These are phyloP conservation scores for Hyppa rectilinea DNA, from an alignment of 2,888 invertebrate species.

Conservation along the genomic window DNA sequence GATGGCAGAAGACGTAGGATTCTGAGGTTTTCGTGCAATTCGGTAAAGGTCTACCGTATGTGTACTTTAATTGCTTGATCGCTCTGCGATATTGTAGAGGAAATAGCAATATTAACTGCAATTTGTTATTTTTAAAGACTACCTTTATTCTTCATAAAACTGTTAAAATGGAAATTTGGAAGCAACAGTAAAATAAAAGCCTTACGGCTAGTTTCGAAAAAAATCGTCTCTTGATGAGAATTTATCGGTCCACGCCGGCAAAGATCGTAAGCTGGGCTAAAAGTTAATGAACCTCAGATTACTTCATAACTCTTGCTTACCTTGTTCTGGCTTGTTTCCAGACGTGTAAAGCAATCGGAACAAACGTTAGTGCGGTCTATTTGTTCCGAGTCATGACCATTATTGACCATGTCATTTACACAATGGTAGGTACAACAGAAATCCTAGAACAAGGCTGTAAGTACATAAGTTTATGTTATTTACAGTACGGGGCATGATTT, in stretches of 20 bases:
- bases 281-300: constrained; percentile 20
- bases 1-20: background rate
- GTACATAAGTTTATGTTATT: constrained; percentile 7
- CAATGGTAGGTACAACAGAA: constrained; percentile 12
- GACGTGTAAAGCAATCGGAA: constrained; percentile 25
- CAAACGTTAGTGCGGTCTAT: constrained; percentile 41
- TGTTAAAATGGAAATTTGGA: background rate
- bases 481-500: constrained; percentile 6
- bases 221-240: too few species aligned
- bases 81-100: background rate
- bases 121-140: too few species aligned
- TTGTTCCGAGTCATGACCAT: constrained; percentile 43
- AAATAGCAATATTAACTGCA: background rate
- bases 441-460: constrained; percentile 16
- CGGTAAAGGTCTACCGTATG: background rate
- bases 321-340: constrained; percentile 10
- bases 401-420: constrained; percentile 30
- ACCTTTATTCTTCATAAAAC: too few species aligned
- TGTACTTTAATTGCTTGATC: background rate
- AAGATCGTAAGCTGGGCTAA: background rate
- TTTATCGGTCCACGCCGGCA: background rate
- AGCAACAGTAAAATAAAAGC: background rate
- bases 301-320: constrained; percentile 15
- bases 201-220: background rate
- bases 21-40: background rate